These are phyloP conservation scores for Aspidiotus rigidus DNA, from an alignment of 2,888 invertebrate species.

Conservation along the genomic window DNA sequence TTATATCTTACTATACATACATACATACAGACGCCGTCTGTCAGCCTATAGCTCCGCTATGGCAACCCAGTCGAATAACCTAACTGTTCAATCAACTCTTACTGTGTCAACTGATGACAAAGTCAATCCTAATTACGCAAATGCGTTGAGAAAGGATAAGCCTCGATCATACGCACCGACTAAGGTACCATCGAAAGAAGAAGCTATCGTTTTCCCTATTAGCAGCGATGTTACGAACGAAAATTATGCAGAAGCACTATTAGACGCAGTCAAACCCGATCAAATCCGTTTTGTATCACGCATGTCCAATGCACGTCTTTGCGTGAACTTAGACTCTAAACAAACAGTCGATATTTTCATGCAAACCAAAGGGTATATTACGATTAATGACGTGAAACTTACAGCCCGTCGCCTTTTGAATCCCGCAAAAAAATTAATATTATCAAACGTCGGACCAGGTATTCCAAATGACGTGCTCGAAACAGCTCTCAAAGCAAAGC, in stretches of 20 bases:
- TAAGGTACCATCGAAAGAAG: neutral
- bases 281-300: neutral
- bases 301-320: neutral
- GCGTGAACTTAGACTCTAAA: neutral
- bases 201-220: neutral
- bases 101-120: too few relatives aligned
- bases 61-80: neutral
- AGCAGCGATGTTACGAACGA: neutral
- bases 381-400: neutral
- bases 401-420: neutral
- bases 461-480: neutral
- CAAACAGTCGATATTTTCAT: neutral
- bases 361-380: neutral
- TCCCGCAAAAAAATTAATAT: neutral
- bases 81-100: neutral
- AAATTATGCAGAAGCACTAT: neutral
- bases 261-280: neutral
- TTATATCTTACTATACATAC: too few relatives aligned
- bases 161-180: neutral
- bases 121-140: neutral
- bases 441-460: neutral
- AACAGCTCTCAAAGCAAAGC: neutral
- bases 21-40: too few relatives aligned
- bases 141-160: neutral
- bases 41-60: slow-evolving; percentile 2